Evolutionary conservation across 23 tunicate genomes (phyloP).

Genomic region (Halocynthia roretzi): DNA sequence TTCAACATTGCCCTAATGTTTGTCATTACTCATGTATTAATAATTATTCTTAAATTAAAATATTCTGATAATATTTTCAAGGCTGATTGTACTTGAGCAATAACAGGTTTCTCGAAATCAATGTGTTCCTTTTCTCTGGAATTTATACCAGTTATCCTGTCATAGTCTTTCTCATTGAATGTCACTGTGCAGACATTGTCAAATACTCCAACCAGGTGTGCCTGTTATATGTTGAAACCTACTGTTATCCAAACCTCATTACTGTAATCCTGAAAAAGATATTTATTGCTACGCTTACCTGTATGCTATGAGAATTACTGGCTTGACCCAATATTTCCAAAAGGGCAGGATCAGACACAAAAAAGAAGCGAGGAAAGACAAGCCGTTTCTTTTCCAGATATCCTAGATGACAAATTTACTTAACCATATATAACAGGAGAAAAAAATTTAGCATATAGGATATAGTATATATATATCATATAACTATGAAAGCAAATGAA

Average conservation of each 20-base stretch:
- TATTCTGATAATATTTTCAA: no score
- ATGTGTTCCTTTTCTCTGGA: constrained; percentile 91
- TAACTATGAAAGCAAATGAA: not conserved
- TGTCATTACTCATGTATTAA: not conserved
- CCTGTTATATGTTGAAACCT: constrained; percentile 22
- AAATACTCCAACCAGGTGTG: constrained; percentile 85
- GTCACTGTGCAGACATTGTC: constrained; percentile 81
- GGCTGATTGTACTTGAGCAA: constrained; percentile 67
- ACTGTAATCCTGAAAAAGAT: not conserved
- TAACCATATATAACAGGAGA: not conserved
- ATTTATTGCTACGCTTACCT: constrained; percentile 32
- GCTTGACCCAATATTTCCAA: constrained; percentile 98
- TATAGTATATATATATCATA: not conserved
- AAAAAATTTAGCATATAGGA: not conserved
- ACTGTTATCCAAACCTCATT: not conserved
- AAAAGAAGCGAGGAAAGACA: constrained; percentile 94
- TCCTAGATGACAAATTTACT: constrained; percentile 25
- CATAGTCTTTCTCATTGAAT: constrained; percentile 85
- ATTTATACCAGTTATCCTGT: constrained; percentile 65
- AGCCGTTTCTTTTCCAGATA: constrained; percentile 89
- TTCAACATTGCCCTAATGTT: constrained; percentile 92
- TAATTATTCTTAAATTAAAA: not conserved
- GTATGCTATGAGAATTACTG: constrained; percentile 91
- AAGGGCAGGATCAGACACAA: constrained; percentile 97
- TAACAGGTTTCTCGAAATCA: constrained; percentile 69